Conservation (phyloP, 2,888 invertebrate genomes). For the Agrochola lychnidis region DNA sequence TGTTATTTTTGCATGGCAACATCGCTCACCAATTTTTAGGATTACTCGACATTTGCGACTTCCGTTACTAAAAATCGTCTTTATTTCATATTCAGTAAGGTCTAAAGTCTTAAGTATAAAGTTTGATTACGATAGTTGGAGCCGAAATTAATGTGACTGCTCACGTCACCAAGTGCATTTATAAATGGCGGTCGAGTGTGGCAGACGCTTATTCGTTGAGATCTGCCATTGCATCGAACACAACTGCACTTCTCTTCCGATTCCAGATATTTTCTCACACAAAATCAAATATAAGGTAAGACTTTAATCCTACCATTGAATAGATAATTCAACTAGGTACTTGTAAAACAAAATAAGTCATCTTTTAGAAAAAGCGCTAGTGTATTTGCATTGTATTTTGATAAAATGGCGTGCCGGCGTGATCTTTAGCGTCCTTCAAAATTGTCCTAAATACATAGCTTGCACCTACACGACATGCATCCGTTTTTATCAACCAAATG, state of each 20-base stretch:
- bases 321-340: background rate
- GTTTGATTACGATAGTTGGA: background rate
- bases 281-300: slow-evolving; percentile 34
- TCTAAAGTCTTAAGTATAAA: slow-evolving; percentile 8
- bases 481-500: background rate
- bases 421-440: slow-evolving; percentile 6
- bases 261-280: slow-evolving; percentile 1
- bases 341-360: background rate
- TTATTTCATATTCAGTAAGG: fast-evolving
- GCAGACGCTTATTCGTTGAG: background rate
- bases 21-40: slow-evolving; percentile 29
- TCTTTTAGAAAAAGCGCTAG: background rate
- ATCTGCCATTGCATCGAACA: slow-evolving; percentile 17
- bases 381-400: background rate
- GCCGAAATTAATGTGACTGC: slow-evolving; percentile 12
- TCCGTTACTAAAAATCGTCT: background rate
- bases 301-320: slow-evolving; percentile 2
- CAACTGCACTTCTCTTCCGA: background rate
- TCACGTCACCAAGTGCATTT: slow-evolving; percentile 48
- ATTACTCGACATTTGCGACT: slow-evolving; percentile 43
- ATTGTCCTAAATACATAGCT: background rate
- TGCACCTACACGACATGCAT: background rate
- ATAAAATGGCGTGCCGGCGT: slow-evolving; percentile 34
- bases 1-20: slow-evolving; percentile 34
- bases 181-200: slow-evolving; percentile 12